Base-by-base conservation (phyloP, 2,113 vertebrate genomes). In the Seriola aureovittata region DNA sequence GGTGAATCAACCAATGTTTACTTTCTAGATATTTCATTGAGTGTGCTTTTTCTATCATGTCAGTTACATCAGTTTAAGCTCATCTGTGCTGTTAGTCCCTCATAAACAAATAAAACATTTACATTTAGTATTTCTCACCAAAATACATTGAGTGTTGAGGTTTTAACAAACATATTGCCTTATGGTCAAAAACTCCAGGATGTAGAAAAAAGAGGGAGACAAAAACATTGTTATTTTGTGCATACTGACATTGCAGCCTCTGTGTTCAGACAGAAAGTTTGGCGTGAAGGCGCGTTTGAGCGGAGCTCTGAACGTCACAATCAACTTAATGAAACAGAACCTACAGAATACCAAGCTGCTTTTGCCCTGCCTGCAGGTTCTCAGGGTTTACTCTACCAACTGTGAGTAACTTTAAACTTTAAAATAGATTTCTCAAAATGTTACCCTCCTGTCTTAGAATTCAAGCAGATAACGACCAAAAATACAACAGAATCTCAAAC, bases 311-410 rank as follows among this genome's bases (percentile, higher is more conserved):
- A 97, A 94, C 62, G 88, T 98, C 92, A 96, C 97, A 0, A 46
- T 98, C 70, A 97, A 95, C 91, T 93, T 99, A 81, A 95, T 98
- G 82, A 99, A 98, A 91, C 97, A 97, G 78, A 98, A 97, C 93
- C 94, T 97, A 64, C 96, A 97, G 89, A 98, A 98, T 89, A 80
- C 92, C 88, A 98, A 95, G 71, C 93, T 99, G 60, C 85, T 98
- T 85, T 91, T 99, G 75, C 98, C 98, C 17, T 99, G 98, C 92
- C 95, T 99, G 91, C 98, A 99, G 90, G 96, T 99, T 71, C 94
- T 99, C 89, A 94, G 97, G 84, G 96, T 98, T 67, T 99, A 98
- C 89, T 96, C 96, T 78, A 78, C 95, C 68, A 99, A 97, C 92
- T 96, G 98, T 99, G 92, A 97, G 98, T 97, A 89, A 52, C 32